Percentiles rank a stretch among this genome's conserved stretches.
Conservation (phyloP, 2,888 invertebrate species). For the Lepidochrysops patricia region DNA sequence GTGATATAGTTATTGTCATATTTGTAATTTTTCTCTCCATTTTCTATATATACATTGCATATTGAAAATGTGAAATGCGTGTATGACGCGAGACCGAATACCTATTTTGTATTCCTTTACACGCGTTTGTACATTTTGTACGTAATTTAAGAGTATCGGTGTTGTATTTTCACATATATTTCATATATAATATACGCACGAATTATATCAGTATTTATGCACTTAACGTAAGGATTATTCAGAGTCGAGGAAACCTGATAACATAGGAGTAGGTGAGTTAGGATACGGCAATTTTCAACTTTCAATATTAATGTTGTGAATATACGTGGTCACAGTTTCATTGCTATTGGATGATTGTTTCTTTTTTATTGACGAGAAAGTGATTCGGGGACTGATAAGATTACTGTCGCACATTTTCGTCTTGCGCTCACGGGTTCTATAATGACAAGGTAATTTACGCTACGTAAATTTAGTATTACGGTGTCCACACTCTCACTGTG, state of each 20-base stretch:
- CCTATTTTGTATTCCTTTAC: conserved; percentile 44
- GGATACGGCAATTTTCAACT: conserved; percentile 11
- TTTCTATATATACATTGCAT: conserved; percentile 9
- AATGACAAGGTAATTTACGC: too few relatives aligned
- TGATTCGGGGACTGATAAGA: too few relatives aligned
- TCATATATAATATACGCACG: conserved; percentile 15
- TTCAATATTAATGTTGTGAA: conserved; percentile 5
- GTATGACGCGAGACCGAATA: conserved; percentile 65
- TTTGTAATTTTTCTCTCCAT: conserved; percentile 15
- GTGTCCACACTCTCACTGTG: too few relatives aligned
- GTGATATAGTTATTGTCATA: conserved; percentile 27
- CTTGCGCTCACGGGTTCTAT: too few relatives aligned
- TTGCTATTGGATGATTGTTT: not conserved
- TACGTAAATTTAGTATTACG: too few relatives aligned
- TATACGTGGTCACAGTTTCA: not conserved
- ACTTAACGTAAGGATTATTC: conserved; percentile 25
- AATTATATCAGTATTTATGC: conserved; percentile 16
- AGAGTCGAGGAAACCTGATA: conserved; percentile 62
- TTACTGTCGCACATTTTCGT: too few relatives aligned
- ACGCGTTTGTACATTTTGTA: conserved; percentile 45
- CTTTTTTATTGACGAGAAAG: not conserved
- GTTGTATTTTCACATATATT: conserved; percentile 21
- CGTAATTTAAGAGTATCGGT: conserved; percentile 19
- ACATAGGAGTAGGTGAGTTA: conserved; percentile 18
- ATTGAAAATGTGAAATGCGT: conserved; percentile 41